phyloP scores from a whole-genome alignment of 2,113 vertebrate species.

The Struthio camelus region DNA sequence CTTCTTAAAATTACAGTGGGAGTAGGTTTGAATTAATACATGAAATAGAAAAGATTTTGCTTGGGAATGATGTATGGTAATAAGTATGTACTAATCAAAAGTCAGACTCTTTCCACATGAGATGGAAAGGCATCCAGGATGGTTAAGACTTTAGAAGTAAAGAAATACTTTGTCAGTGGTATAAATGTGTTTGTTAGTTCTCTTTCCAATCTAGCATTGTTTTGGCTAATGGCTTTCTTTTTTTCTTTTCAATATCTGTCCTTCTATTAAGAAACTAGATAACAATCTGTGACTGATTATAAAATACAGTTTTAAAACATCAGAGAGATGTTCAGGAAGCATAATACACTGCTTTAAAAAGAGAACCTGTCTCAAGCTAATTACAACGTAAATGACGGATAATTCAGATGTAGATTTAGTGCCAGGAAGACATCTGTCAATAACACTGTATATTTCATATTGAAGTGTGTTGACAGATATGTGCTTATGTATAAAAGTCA shows the following conservation, averaged over 20 bases:
- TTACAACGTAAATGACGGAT: neutral
- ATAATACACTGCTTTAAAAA: neutral
- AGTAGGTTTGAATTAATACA: neutral
- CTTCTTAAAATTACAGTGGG: neutral
- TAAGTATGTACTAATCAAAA: neutral
- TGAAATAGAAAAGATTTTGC: neutral
- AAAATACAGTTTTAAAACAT: neutral
- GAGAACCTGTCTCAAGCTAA: neutral
- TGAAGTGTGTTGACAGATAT: constrained; percentile 4
- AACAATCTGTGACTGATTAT: neutral
- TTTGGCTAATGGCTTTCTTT: neutral
- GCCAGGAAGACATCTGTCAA: neutral
- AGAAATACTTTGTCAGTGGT: neutral
- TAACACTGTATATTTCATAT: constrained; percentile 30
- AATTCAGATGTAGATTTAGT: neutral
- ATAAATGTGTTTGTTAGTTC: neutral
- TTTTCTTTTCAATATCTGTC: neutral
- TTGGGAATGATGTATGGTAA: neutral
- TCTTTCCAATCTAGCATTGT: neutral
- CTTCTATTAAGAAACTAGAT: neutral
- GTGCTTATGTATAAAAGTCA: neutral
- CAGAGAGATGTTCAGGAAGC: neutral
- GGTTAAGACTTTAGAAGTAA: neutral
- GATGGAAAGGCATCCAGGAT: neutral
- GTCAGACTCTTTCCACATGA: neutral